Evolutionary conservation across 2,113 vertebrate genomes (phyloP), one percentile per base, ranked within the genome.

Genomic region (Indicator indicator): DNA sequence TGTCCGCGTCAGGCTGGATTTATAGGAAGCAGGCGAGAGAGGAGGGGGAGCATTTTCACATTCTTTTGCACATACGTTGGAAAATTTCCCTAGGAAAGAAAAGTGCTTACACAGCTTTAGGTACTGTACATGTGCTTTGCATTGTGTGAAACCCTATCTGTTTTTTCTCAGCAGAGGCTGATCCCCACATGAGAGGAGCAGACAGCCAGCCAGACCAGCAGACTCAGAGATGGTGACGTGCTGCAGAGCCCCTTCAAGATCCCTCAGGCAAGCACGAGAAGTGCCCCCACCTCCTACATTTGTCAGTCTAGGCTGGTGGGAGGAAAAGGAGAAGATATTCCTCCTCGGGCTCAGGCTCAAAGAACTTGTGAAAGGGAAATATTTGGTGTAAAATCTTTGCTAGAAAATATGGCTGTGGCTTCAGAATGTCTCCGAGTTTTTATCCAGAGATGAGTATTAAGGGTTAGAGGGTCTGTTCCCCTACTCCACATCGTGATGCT

Each of bases 101-200:
- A 95, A 95, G 69, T 80, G 94, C 95, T 94, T 94, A 91, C n/a
- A 1, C 84, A 88, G 90, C 90, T 90, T 90, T 62, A 74, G 78
- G 93, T 93, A 58, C 83, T 74, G 60, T 89, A 69, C 96, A 93
- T 93, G 69, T 94, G 96, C 95, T 97, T 97, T 88, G 92, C 76
- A 93, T 95, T 96, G 91, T 92, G 88, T 95, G 91, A 96, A 96
- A 96, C 79, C 56, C 86, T 80, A 94, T 95, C 95, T 93, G 93
- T 75, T 83, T 91, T 82, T 92, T 86, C 91, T 95, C 94, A 93
- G 93, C 94, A 89, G 65, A 83, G 46, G 28, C 79, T 42, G 40
- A 71, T 60, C 68, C 67, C 77, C 83, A 28, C 33, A 17, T 33
- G 64, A 77, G 38, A 86, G 81, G 60, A 46, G 54, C 69, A 77